Percentiles rank a stretch among this genome's conserved stretches.
Conservation (phyloP, 2,888 invertebrate species). For the Rotaria macrura region DNA sequence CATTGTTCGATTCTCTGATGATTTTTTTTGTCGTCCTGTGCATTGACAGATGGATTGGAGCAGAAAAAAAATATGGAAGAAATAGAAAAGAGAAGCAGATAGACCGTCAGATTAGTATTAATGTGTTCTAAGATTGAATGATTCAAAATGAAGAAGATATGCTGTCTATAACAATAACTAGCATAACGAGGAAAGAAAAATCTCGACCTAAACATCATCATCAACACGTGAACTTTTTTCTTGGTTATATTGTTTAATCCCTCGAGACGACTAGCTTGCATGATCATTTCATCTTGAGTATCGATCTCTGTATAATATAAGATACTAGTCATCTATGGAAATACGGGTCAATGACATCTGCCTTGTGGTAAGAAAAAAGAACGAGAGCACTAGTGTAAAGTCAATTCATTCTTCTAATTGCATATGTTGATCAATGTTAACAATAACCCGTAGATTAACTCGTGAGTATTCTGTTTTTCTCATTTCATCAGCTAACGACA, state of each 20-base stretch:
- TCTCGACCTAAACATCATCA: not conserved
- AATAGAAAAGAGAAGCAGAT: not conserved
- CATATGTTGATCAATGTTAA: not conserved
- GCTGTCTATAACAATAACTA: not conserved
- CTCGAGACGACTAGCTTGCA: not conserved
- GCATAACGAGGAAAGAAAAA: not conserved
- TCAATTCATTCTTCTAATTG: not conserved
- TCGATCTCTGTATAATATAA: not conserved
- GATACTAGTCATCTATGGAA: not conserved
- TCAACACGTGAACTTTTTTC: not conserved
- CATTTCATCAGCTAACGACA: not conserved
- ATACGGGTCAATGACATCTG: not conserved
- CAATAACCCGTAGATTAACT: not conserved
- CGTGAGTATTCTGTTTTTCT: not conserved
- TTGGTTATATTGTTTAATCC: not conserved
- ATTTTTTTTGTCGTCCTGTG: not conserved
- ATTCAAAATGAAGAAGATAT: not conserved
- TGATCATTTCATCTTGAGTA: not conserved
- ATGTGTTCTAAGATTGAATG: not conserved
- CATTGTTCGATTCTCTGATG: not conserved
- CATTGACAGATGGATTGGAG: constrained; percentile 18
- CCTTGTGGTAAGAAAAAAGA: not conserved
- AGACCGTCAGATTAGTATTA: not conserved
- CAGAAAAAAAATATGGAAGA: not conserved
- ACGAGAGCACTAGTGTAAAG: not conserved